phyloP scores from a whole-genome alignment of 1,140 invertebrate species.

The Eciton burchellii region DNA sequence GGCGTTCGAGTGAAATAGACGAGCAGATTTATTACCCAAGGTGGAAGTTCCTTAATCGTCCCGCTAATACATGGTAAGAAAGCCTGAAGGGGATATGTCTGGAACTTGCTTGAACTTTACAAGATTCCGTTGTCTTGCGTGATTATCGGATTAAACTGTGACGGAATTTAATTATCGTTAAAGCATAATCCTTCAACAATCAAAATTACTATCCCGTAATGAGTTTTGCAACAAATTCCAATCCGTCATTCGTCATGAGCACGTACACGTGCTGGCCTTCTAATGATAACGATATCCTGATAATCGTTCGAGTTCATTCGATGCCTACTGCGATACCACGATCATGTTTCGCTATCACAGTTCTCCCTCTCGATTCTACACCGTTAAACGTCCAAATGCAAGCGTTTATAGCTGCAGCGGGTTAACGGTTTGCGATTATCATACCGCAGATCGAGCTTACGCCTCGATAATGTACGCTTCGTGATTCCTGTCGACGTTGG shows the following conservation, averaged over 20 bases:
- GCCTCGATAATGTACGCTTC: slow-evolving; percentile 32
- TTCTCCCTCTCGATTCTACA: slow-evolving; percentile 14
- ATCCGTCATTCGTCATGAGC: not conserved
- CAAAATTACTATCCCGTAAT: slow-evolving; percentile 24
- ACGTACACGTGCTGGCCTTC: not conserved
- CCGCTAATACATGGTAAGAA: slow-evolving; percentile 42
- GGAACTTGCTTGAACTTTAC: slow-evolving; percentile 22
- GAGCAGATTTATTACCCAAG: slow-evolving; percentile 66
- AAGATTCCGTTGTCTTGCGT: slow-evolving; percentile 29
- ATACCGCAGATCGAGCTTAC: slow-evolving; percentile 7
- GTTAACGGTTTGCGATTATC: slow-evolving; percentile 55
- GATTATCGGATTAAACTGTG: slow-evolving; percentile 15
- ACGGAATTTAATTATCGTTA: slow-evolving; percentile 12
- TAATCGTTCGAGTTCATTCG: not conserved
- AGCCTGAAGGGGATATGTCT: slow-evolving; percentile 25
- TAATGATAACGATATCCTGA: not conserved
- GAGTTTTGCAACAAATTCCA: too few species aligned
- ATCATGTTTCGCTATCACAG: slow-evolving; percentile 6
- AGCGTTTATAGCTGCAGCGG: slow-evolving; percentile 5
- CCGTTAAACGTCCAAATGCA: slow-evolving; percentile 23
- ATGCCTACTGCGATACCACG: not conserved
- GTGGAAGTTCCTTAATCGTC: slow-evolving; percentile 63
- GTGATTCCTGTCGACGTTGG: slow-evolving; percentile 65
- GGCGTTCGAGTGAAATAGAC: slow-evolving; percentile 53
- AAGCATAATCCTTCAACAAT: slow-evolving; percentile 17